These are phyloP conservation scores for Sinella curviseta DNA, from an alignment of 1,140 invertebrate genomes.

Conservation along the genomic window DNA sequence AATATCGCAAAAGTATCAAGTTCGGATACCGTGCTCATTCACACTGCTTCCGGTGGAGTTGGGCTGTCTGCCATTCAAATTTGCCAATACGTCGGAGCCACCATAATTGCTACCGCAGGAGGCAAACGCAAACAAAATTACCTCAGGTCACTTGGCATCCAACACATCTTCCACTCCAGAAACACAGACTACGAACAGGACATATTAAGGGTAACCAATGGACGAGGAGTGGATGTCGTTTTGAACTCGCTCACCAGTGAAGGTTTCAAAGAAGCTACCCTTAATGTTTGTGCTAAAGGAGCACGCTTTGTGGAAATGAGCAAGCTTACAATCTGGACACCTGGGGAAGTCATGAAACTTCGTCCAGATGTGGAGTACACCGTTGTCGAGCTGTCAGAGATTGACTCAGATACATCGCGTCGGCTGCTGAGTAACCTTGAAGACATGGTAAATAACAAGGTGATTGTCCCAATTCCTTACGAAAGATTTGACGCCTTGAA, in stretches of 20 bases:
- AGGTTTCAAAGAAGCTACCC: not conserved
- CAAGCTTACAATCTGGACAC: not conserved
- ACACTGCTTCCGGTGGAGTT: not conserved
- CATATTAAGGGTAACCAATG: not conserved
- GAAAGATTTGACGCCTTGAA: not conserved
- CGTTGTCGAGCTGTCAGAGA: not conserved
- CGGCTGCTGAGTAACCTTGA: not conserved
- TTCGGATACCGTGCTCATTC: not conserved
- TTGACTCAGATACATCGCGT: not conserved
- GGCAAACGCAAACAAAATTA: not conserved
- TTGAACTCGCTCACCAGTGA: not conserved
- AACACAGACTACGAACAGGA: not conserved
- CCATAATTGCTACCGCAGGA: not conserved
- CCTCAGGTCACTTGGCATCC: not conserved
- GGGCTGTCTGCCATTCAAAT: not conserved
- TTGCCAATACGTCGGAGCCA: not conserved
- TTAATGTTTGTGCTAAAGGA: not conserved
- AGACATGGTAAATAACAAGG: not conserved
- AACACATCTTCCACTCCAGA: slow-evolving; percentile 2
- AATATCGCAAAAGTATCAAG: not conserved
- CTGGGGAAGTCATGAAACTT: not conserved
- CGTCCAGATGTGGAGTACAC: not conserved
- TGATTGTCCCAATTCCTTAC: not conserved
- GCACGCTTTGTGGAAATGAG: not conserved
- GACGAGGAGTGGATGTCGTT: not conserved